Base-by-base conservation (phyloP, 2,797 vertebrate species). In the Betta splendens region DNA sequence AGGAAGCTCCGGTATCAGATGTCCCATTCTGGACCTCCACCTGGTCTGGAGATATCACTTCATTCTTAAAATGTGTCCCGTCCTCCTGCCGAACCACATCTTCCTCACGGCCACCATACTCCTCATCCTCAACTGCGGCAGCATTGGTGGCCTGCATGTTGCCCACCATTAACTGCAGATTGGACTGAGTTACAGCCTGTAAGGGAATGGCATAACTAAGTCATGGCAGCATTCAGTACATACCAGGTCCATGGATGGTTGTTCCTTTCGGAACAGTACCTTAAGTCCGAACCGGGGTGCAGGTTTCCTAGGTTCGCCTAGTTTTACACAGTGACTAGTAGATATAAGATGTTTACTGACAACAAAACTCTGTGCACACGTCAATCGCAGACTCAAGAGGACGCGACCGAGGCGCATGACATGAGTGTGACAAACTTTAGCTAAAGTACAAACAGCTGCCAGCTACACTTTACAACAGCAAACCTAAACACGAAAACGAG, bases 351-450 rank as follows among this genome's bases (percentile, higher is more conserved):
- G 6, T 3, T 62, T 25, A 36, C 12, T 18, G 16, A 56, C 2
- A 5, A 16, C 5, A 21, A 35, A 23, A 18, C 12, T 1, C 15
- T 32, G 65, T 3, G 15, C 16, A 45, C 29, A 54, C 15, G 46
- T 64, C 23, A 52, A 66, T 18, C 20, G 21, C 45, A 67, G 31
- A 2, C 29, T 65, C 7, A 64, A 28, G 25, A 64, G 21, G 20
- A 80, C 33, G 39, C 75, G 62, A 7, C 64, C 39, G 37, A 80
- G 9, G 46, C 67, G 32, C 84, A 85, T 86, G 47, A 74, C 79
- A 79, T 3, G 10, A 3, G 13, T 16, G 31, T 9, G 13, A 0
- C 31, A 9, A 37, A 45, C 39, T 69, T 52, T 2, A 18, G 32
- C 33, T 29, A 11, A 25, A 22, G n/a, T 23, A 33, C 15, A 15